Conservation (phyloP, 2,113 vertebrate species). For the Sinocyclocheilus anophthalmus region DNA sequence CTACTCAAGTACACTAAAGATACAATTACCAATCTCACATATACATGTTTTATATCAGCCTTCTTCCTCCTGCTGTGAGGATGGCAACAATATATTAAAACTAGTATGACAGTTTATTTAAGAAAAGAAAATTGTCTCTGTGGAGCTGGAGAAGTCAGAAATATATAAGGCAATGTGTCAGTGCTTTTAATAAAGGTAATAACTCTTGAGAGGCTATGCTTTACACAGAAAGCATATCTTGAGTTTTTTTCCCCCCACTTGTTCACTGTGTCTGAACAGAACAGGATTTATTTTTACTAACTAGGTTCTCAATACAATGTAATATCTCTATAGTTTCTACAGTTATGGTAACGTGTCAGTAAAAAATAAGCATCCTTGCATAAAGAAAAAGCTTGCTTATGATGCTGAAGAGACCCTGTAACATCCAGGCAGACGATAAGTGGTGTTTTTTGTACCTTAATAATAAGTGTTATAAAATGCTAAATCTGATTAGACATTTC, state of each 20-base stretch:
- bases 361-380: constrained; percentile 53
- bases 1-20: constrained; percentile 99
- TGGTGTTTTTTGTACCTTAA: neutral
- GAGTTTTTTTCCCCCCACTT: constrained; percentile 49
- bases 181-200: constrained; percentile 94
- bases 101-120: constrained; percentile 99
- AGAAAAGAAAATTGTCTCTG: constrained; percentile 99
- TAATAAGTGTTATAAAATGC: neutral
- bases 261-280: constrained; percentile 74
- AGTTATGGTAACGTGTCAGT: constrained; percentile 3
- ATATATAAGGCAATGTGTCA: constrained; percentile 94
- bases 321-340: constrained; percentile 12
- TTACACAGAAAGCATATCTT: constrained; percentile 85
- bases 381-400: constrained; percentile 33
- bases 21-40: constrained; percentile 99
- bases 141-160: constrained; percentile 87
- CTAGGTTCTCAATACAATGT: constrained; percentile 50
- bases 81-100: constrained; percentile 99
- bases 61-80: constrained; percentile 89
- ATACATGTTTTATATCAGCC: constrained; percentile 99
- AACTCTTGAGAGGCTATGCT: constrained; percentile 87
- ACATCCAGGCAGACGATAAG: neutral
- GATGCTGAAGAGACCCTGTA: constrained; percentile 37
- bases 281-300: constrained; percentile 58
- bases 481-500: neutral